Conservation (phyloP, 1,140 invertebrate species). For the Drosophila miranda region DNA sequence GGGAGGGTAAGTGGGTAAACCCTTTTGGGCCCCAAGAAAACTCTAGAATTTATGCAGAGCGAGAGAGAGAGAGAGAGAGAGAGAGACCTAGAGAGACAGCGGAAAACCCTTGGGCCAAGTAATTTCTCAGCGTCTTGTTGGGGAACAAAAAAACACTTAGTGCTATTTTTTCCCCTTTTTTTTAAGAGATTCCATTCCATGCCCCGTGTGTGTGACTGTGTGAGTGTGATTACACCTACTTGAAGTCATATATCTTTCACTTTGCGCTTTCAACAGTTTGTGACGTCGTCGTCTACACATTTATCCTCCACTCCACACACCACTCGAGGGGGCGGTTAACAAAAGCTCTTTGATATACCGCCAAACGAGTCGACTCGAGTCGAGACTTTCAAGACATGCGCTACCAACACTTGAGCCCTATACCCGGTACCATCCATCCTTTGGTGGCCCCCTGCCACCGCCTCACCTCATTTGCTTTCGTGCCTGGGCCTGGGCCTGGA, state of each 20-base stretch:
- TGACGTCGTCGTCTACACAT: conserved; percentile 71
- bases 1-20: conserved; percentile 24
- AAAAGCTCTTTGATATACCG: conserved; percentile 77
- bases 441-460: not conserved
- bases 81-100: conserved; percentile 33
- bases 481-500: conserved; percentile 22
- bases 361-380: conserved; percentile 12
- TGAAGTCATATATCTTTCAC: conserved; percentile 81
- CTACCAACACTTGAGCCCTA: conserved; percentile 60
- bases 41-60: conserved; percentile 49
- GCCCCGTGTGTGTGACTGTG: conserved; percentile 11
- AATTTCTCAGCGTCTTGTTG: conserved; percentile 62
- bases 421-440: not conserved
- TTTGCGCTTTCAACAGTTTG: conserved; percentile 80
- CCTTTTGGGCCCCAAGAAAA: conserved; percentile 42
- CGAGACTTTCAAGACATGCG: conserved; percentile 60
- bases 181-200: not conserved
- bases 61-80: conserved; percentile 35
- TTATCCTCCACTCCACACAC: conserved; percentile 42
- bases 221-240: conserved; percentile 77
- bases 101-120: conserved; percentile 46
- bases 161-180: conserved; percentile 48
- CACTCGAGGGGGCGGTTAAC: conserved; percentile 54
- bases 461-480: conserved; percentile 16
- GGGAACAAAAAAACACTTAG: conserved; percentile 63